Conservation (phyloP, 2,888 invertebrate genomes). For the Chloroclystis v-ata region DNA sequence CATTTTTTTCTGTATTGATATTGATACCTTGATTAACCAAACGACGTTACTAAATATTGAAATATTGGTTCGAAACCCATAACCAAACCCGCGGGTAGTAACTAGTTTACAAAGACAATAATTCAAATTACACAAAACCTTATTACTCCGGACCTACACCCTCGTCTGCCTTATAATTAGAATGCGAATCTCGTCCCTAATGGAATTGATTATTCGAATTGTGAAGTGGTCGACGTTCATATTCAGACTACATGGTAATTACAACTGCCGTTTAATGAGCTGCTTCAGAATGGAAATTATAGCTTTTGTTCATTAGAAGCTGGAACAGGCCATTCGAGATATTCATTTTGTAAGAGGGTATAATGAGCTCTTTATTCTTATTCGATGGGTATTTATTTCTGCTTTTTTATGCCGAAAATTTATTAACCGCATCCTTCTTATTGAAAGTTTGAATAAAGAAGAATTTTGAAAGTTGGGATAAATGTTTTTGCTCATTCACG, state of each 20-base stretch:
- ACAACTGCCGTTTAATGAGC: slow-evolving; percentile 13
- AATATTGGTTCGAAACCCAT: too few species aligned
- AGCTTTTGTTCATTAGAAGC: not conserved
- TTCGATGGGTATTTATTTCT: too few species aligned
- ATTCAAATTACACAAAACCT: slow-evolving; percentile 8
- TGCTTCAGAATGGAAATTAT: not conserved
- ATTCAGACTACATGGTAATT: slow-evolving; percentile 27
- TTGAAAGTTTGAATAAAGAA: too few species aligned
- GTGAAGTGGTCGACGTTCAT: slow-evolving; percentile 28
- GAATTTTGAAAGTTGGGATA: too few species aligned
- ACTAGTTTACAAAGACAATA: not conserved
- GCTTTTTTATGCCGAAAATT: too few species aligned
- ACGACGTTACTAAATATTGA: too few species aligned
- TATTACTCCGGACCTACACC: slow-evolving; percentile 5
- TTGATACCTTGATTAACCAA: too few species aligned
- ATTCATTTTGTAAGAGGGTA: not conserved
- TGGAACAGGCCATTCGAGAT: not conserved
- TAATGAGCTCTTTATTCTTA: too few species aligned
- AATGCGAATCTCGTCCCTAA: slow-evolving; percentile 38
- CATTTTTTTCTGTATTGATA: too few species aligned
- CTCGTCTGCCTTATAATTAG: slow-evolving; percentile 27
- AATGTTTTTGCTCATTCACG: too few species aligned
- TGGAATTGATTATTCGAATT: slow-evolving; percentile 45
- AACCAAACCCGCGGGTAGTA: not conserved
- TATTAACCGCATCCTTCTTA: too few species aligned